Evolutionary conservation across 2,888 invertebrate species (phyloP), one percentile per base, ranked within the genome.

Genomic region (Ommatoiulus sabulosus): DNA sequence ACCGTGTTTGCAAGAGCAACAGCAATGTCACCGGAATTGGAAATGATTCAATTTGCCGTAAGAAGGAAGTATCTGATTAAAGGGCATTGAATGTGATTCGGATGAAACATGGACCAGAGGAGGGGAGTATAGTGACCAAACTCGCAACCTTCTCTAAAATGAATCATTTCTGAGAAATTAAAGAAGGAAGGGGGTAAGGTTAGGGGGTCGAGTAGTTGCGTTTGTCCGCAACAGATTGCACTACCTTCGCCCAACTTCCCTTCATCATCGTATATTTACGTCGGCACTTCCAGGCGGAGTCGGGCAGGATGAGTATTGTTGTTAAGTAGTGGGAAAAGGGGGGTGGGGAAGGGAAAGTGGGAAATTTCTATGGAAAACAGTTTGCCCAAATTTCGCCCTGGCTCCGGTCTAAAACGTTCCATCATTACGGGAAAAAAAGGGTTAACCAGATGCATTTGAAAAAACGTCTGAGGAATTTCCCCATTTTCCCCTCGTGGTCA

Each of bases 131-230:
- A 48, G 3, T 63, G 20, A 24, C 20, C 24, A 72, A 72, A 72
- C 24, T 72, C 20, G 20, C 72, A 72, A 63, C 63, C 63, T 17
- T n/a, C 63, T 63, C n/a, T 6, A 63, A 63, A 63, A 72, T 72
- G 72, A 72, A n/a, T 72, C 72, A 72, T 72, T 72, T 72, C 72
- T 72, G 72, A 72, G 72, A 72, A 72, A 72, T 72, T 72, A 72
- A 72, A 72, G 72, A 72, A 20, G 72, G 72, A 72, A 72, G 72
- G 72, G 72, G 72, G 72, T 72, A 72, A 72, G 72, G 72, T 72
- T 63, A n/a, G 3, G 63, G 63, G 57, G 46, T 46, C 15, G 57
- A 57, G 57, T 15, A 57, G 57, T 57, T 63, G 63, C 63, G 63
- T 63, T 63, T 63, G n/a, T 63, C 63, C 63, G 20, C 72, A 72